Percentiles rank a stretch among this genome's conserved stretches.
Conservation (phyloP, 2,113 vertebrate species). For the Acrocephalus kingi region DNA sequence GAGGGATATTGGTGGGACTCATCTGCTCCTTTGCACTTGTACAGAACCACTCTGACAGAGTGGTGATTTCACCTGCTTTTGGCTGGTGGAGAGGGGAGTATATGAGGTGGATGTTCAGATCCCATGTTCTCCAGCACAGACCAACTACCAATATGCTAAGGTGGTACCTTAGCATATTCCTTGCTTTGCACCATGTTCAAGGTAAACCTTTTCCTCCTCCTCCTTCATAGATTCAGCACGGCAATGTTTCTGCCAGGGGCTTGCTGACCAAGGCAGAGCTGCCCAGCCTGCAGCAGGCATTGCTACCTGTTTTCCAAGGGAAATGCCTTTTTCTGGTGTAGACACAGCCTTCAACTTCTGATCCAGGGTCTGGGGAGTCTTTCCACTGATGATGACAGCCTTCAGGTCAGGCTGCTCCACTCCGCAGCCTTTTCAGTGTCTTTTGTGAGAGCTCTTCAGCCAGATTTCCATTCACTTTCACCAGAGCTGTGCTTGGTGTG, state of each 20-base stretch:
- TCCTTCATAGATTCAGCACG: neutral
- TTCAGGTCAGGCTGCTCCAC: neutral
- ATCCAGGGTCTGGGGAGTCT: accelerated
- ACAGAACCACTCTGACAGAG: neutral
- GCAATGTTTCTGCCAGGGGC: neutral
- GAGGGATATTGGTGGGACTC: neutral
- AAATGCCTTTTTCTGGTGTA: neutral
- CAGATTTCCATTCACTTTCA: neutral
- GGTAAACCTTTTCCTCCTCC: neutral
- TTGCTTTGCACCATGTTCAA: neutral
- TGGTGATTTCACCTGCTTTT: neutral
- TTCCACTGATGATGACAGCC: neutral
- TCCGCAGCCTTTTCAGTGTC: neutral
- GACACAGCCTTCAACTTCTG: neutral
- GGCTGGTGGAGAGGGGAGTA: neutral
- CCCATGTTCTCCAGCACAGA: neutral
- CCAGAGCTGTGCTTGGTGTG: neutral
- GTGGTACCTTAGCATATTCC: neutral
- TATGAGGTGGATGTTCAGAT: neutral
- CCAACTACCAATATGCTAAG: neutral
- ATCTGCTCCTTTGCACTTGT: neutral
- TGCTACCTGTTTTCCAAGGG: neutral
- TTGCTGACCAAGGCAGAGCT: neutral
- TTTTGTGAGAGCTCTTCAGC: conserved; percentile 30
- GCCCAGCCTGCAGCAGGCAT: neutral